Conservation (phyloP, 1,140 invertebrate species). For the Eupeodes corollae region DNA sequence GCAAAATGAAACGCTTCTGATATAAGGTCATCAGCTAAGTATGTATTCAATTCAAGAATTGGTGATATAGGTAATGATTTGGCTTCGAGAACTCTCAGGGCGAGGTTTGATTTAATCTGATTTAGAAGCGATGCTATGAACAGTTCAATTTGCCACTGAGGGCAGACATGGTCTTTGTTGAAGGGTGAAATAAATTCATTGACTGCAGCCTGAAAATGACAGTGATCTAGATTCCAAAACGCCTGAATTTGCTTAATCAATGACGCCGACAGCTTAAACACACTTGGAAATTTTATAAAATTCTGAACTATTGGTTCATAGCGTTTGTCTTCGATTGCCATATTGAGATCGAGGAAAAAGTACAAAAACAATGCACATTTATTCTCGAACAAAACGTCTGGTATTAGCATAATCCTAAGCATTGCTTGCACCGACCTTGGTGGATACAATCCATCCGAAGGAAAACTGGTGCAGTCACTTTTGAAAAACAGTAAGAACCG, state of each 20-base stretch:
- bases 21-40: conserved; percentile 21
- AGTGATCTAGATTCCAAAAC: conserved; percentile 77
- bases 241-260: conserved; percentile 65
- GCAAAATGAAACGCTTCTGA: conserved; percentile 28
- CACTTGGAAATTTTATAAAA: conserved; percentile 60
- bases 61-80: conserved; percentile 11
- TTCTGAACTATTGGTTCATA: conserved; percentile 41
- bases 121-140: conserved; percentile 18
- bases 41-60: conserved; percentile 14
- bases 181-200: conserved; percentile 39
- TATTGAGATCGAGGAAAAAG: conserved; percentile 64
- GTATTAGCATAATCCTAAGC: conserved; percentile 58
- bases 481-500: conserved; percentile 12
- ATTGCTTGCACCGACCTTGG: conserved; percentile 66
- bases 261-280: conserved; percentile 58
- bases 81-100: conserved; percentile 14
- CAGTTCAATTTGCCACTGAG: conserved; percentile 39
- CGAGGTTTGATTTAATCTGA: conserved; percentile 9
- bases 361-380: conserved; percentile 75
- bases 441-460: conserved; percentile 60
- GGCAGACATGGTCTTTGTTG: conserved; percentile 34
- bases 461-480: conserved; percentile 16
- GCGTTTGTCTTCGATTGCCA: conserved; percentile 42
- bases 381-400: conserved; percentile 46
- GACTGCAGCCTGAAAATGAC: conserved; percentile 50